A percentile compares a stretch with the other conserved stretches of the same genome.
These are phyloP conservation scores for Scomber colias DNA, from an alignment of 2,113 vertebrate species.

Conservation along the genomic window DNA sequence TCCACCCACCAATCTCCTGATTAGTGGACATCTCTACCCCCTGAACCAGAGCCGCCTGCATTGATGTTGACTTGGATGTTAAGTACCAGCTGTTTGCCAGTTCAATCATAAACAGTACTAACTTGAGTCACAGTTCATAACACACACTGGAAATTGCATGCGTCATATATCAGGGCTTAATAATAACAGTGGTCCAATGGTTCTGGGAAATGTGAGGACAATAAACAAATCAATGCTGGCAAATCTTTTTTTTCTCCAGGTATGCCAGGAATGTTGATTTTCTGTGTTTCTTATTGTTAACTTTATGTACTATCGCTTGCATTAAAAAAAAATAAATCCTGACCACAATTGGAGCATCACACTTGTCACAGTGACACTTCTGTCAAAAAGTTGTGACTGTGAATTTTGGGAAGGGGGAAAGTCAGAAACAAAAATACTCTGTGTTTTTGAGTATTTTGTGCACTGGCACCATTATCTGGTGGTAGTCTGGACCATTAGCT, in stretches of 20 bases:
- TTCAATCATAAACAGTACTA: too few species aligned
- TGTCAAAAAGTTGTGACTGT: not conserved
- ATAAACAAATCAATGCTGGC: not conserved
- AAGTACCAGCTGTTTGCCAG: too few species aligned
- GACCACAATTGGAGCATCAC: not conserved
- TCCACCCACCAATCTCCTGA: too few species aligned
- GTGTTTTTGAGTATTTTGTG: conserved; percentile 4
- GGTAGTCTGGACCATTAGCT: not conserved
- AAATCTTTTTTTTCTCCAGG: not conserved
- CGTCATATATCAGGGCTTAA: too few species aligned
- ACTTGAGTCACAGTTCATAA: too few species aligned
- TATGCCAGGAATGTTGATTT: not conserved
- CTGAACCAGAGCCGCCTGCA: too few species aligned
- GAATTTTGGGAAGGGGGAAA: not conserved
- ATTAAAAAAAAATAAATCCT: not conserved
- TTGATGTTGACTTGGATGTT: too few species aligned
- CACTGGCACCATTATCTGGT: not conserved
- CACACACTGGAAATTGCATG: too few species aligned
- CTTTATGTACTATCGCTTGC: not conserved
- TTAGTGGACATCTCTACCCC: too few species aligned
- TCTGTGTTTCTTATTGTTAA: not conserved
- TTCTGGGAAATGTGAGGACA: too few species aligned
- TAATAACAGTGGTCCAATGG: too few species aligned
- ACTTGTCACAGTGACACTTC: not conserved
- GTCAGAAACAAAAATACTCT: not conserved